These are phyloP conservation scores for Nothura maculosa DNA, from an alignment of 2,797 vertebrate genomes.

Conservation along the genomic window DNA sequence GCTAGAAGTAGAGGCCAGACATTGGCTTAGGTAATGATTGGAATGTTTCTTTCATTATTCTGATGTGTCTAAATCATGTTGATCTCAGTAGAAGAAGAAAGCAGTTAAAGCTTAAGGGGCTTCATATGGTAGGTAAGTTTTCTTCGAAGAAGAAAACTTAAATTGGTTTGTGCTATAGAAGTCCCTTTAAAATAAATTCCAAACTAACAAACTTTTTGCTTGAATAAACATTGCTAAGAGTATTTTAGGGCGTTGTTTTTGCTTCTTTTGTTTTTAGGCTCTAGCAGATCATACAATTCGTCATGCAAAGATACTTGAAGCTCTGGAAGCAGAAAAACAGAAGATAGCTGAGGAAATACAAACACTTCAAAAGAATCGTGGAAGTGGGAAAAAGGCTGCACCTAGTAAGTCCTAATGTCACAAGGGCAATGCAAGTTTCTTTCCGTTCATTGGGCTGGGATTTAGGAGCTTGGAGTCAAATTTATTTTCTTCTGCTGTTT, in stretches of 20 bases:
- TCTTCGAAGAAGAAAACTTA: too few relatives aligned
- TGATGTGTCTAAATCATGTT: not conserved
- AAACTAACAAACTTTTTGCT: not conserved
- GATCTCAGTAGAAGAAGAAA: not conserved
- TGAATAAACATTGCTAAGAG: not conserved
- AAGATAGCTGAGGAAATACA: constrained; percentile 91
- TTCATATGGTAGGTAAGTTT: not conserved
- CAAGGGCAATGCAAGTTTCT: not conserved
- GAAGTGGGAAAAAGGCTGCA: constrained; percentile 39
- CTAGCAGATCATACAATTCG: constrained; percentile 89
- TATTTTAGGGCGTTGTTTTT: not conserved
- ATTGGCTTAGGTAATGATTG: not conserved
- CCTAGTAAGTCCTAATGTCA: constrained; percentile 9
- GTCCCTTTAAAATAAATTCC: not conserved
- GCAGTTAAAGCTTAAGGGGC: not conserved
- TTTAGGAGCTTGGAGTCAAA: not conserved
- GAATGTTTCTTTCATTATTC: not conserved
- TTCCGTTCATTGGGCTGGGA: not conserved
- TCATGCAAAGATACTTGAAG: constrained; percentile 92
- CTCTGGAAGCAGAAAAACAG: constrained; percentile 93
- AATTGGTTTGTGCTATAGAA: not conserved
- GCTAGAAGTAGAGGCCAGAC: not conserved
- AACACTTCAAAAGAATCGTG: constrained; percentile 68
- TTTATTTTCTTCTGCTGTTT: not conserved
- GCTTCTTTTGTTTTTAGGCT: constrained; percentile 77